Evolutionary conservation across 2,888 invertebrate species (phyloP).

Genomic region (Platycheirus albimanus): DNA sequence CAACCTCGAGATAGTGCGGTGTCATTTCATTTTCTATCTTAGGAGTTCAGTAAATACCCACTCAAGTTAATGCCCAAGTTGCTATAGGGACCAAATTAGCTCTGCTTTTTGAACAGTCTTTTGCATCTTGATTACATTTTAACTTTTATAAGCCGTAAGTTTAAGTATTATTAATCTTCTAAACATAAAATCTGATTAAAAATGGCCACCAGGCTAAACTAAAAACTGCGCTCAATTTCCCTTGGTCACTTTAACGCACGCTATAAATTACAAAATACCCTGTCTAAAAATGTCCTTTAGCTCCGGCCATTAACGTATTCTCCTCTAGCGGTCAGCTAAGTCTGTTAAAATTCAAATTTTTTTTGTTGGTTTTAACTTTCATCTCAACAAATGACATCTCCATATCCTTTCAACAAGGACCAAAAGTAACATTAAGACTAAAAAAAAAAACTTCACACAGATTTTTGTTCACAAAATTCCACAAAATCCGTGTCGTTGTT

Average conservation of each 20-base stretch:
- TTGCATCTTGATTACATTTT: too few species aligned
- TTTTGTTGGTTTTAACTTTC: conserved; percentile 4
- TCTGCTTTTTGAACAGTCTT: too few species aligned
- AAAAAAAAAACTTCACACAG: conserved; percentile 25
- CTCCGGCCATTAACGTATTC: conserved; percentile 43
- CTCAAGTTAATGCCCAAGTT: too few species aligned
- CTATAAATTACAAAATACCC: conserved; percentile 61
- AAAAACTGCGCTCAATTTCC: not conserved
- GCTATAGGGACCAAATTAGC: too few species aligned
- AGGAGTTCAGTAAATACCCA: too few species aligned
- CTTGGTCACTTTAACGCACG: conserved; percentile 12
- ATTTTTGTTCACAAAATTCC: conserved; percentile 37
- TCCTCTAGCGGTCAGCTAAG: conserved; percentile 41
- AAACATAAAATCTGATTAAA: conserved; percentile 1
- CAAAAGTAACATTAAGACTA: not conserved
- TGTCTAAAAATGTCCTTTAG: conserved; percentile 18
- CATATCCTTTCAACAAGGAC: conserved; percentile 39
- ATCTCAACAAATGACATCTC: conserved; percentile 48
- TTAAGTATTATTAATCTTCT: too few species aligned
- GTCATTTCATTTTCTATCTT: too few species aligned
- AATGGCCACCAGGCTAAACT: not conserved
- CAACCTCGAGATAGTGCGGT: too few species aligned
- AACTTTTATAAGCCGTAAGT: too few species aligned
- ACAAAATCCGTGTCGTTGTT: conserved; percentile 45
- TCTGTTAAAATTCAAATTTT: conserved; percentile 25